A percentile compares a stretch with the other conserved stretches of the same genome.
Conservation (phyloP, 1,140 invertebrate genomes). For the Drosophila carrolli region DNA sequence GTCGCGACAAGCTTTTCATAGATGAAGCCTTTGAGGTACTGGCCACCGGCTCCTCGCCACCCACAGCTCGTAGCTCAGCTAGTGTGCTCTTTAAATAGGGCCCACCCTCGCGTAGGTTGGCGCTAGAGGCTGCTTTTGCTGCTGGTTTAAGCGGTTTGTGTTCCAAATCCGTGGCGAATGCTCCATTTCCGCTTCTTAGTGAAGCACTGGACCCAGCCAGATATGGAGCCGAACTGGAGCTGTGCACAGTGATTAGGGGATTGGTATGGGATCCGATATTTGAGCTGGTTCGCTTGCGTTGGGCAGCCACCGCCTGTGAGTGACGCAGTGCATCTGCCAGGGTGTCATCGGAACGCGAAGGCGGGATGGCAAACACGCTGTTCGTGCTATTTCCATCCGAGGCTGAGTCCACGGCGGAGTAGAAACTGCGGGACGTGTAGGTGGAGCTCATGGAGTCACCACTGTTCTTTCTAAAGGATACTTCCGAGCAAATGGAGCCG, state of each 20-base stretch:
- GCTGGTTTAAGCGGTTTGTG: slow-evolving; percentile 65
- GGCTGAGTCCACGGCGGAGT: slow-evolving; percentile 65
- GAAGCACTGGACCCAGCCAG: slow-evolving; percentile 77
- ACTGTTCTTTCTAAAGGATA: slow-evolving; percentile 87
- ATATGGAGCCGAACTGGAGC: slow-evolving; percentile 77
- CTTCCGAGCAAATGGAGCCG: slow-evolving; percentile 80
- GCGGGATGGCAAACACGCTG: slow-evolving; percentile 86
- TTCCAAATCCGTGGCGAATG: slow-evolving; percentile 86
- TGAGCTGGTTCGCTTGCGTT: slow-evolving; percentile 85
- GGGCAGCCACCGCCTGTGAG: slow-evolving; percentile 54
- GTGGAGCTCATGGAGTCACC: slow-evolving; percentile 85
- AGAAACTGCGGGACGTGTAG: slow-evolving; percentile 74
- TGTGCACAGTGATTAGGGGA: slow-evolving; percentile 68
- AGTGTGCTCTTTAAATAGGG: slow-evolving; percentile 84
- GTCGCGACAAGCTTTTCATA: slow-evolving; percentile 66
- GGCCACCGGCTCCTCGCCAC: slow-evolving; percentile 55
- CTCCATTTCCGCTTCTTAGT: slow-evolving; percentile 58
- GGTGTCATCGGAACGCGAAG: slow-evolving; percentile 91
- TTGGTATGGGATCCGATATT: slow-evolving; percentile 75
- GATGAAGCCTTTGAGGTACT: slow-evolving; percentile 68
- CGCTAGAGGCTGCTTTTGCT: slow-evolving; percentile 69
- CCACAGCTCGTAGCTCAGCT: slow-evolving; percentile 66
- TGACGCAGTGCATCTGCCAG: slow-evolving; percentile 86
- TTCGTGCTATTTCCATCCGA: slow-evolving; percentile 68
- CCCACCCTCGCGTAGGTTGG: slow-evolving; percentile 84